Base-by-base conservation (phyloP, 1,140 invertebrate species). In the Conus ventricosus region DNA sequence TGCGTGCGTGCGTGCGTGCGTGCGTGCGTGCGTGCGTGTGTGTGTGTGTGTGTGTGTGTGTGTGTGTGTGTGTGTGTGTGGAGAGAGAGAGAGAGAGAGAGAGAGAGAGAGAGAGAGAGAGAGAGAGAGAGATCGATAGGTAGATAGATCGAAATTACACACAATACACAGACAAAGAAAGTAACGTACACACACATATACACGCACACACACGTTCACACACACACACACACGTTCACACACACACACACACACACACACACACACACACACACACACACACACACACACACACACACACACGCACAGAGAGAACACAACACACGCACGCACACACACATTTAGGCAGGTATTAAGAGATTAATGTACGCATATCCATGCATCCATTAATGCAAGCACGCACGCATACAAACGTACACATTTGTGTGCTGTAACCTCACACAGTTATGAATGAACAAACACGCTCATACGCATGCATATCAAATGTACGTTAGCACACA, bases 221-320 rank as follows among this genome's bases (percentile, higher is more conserved):
- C 76, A 78, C 25, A 39, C 76, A 78, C 25, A 39, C 8, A 78
- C 25, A 39, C 76, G 39, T 25, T 10, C 20, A 78, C 76, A 78
- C 76, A 39, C 76, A 78, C 76, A 39, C 76, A 78, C 76, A 39
- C 76, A 78, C 76, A 78, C 76, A 78, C 76, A 78, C 76, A 78
- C 76, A 78, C 76, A 78, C 76, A 78, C 76, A 78, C 76, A 78
- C 76, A 78, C 76, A 78, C 27, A 78, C 76, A 78, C 76, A 71
- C 67, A 71, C 67, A 23, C 17, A 71, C 67, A 57, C 55, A 57
- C 55, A 57, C 55, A 57, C 55, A 57, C 55, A 13, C 6, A 57
- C 55, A 57, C 6, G 55, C 55, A 13, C 55, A 57, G 55, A 57
- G 6, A 57, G 55, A 57, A 57, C 6, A 57, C 55, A 57, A 57